These are phyloP conservation scores for Silurus glanis DNA, from an alignment of 2,113 vertebrate genomes.

Conservation along the genomic window DNA sequence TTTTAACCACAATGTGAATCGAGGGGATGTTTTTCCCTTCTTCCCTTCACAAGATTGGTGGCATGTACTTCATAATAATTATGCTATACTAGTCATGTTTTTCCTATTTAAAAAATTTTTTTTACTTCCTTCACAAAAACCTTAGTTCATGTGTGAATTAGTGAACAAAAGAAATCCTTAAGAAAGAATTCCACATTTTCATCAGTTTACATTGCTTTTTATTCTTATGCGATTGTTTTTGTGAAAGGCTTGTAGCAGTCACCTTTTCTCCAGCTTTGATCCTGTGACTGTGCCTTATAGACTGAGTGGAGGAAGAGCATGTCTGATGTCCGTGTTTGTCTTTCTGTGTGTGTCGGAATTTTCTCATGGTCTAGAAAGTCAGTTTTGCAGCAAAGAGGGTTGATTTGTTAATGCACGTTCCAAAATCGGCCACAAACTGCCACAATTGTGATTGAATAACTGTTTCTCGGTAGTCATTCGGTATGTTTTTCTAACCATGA, in stretches of 20 bases:
- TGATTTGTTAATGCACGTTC: conserved; percentile 2
- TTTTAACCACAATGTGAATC: conserved; percentile 18
- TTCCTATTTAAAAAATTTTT: not conserved
- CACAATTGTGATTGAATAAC: conserved; percentile 9
- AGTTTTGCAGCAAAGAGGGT: conserved; percentile 15
- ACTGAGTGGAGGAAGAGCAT: conserved; percentile 43
- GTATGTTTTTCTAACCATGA: conserved; percentile 1
- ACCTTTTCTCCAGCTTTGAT: conserved; percentile 41
- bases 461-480: not conserved
- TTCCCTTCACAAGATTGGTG: not conserved
- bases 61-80: conserved; percentile 6
- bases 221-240: conserved; percentile 21
- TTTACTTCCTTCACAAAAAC: conserved; percentile 9
- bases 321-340: conserved; percentile 22
- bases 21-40: not conserved
- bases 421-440: conserved; percentile 24
- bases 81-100: conserved; percentile 21
- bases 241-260: conserved; percentile 49
- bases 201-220: conserved; percentile 4
- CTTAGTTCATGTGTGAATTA: conserved; percentile 19
- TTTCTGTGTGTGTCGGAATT: conserved; percentile 30
- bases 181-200: not conserved
- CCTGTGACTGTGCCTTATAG: conserved; percentile 54
- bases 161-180: not conserved
- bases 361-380: conserved; percentile 34